Percentiles rank a stretch among this genome's conserved stretches.
Evolutionary conservation across 1,140 invertebrate genomes (phyloP).

Genomic region (Rhopalosiphum maidis): DNA sequence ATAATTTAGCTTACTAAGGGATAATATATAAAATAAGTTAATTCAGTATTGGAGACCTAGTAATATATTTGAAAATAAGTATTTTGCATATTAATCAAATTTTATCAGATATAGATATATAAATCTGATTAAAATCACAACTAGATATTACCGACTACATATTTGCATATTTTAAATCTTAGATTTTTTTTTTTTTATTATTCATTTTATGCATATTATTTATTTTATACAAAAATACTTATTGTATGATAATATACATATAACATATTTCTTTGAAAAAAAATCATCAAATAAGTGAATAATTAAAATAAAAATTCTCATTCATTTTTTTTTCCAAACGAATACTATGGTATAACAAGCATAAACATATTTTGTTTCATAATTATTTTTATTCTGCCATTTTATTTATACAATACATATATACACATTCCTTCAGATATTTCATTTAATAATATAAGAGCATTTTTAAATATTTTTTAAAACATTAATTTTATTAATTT

Average conservation of each 20-base stretch:
- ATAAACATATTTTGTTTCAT: not conserved
- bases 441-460: not conserved
- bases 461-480: not conserved
- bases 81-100: slow-evolving; percentile 17
- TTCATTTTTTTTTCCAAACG: not conserved
- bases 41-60: not conserved
- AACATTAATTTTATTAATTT: not conserved
- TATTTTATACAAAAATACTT: not conserved
- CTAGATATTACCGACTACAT: not conserved
- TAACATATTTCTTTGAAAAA: not conserved
- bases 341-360: not conserved
- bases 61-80: not conserved
- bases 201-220: not conserved
- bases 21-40: not conserved
- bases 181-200: not conserved
- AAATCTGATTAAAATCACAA: not conserved
- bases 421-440: not conserved
- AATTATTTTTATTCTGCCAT: not conserved
- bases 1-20: not conserved
- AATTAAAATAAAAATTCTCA: too few species aligned
- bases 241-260: not conserved
- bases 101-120: not conserved
- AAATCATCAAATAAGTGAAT: too few species aligned
- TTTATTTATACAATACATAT: not conserved
- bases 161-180: not conserved